phyloP scores from a whole-genome alignment of 2,797 vertebrate genomes.

The Toxotes lorentzi region DNA sequence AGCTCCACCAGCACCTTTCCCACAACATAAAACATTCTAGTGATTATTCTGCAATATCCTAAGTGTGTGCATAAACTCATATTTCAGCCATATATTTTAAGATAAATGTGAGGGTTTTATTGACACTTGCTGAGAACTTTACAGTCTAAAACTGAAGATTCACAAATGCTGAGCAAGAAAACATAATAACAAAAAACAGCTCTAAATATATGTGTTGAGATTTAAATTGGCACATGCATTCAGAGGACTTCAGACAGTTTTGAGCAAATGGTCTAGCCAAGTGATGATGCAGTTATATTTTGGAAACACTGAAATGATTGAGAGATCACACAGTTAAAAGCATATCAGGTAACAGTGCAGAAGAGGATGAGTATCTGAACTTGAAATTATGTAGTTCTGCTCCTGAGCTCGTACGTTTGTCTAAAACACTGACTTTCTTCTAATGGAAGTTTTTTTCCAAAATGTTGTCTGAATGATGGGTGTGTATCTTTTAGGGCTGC shows the following conservation, averaged over 20 bases:
- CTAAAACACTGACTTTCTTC: neutral
- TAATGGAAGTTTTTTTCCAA: neutral
- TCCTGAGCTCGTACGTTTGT: constrained; percentile 3
- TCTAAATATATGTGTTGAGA: constrained; percentile 40
- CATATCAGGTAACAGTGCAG: constrained; percentile 6
- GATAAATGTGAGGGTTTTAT: neutral
- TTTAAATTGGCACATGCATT: constrained; percentile 30
- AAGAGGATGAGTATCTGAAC: neutral
- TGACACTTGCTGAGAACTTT: constrained; percentile 1
- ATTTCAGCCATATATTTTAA: neutral
- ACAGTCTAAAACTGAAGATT: constrained; percentile 27
- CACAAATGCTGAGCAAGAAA: constrained; percentile 22
- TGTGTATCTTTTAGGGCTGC: neutral
- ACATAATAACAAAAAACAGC: constrained; percentile 30
- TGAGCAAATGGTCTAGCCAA: constrained; percentile 14
- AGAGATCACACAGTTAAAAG: constrained; percentile 6
- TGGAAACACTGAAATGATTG: constrained; percentile 30
- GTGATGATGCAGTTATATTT: constrained; percentile 25
- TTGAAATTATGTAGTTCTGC: neutral
- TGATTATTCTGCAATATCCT: neutral
- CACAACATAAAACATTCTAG: neutral
- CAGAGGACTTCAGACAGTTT: constrained; percentile 29
- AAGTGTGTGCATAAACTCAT: too few relatives aligned
- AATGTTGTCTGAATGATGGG: neutral
- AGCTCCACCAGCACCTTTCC: neutral